phyloP scores from a whole-genome alignment of 2,888 invertebrate genomes.

The Plemyria rubiginata region DNA sequence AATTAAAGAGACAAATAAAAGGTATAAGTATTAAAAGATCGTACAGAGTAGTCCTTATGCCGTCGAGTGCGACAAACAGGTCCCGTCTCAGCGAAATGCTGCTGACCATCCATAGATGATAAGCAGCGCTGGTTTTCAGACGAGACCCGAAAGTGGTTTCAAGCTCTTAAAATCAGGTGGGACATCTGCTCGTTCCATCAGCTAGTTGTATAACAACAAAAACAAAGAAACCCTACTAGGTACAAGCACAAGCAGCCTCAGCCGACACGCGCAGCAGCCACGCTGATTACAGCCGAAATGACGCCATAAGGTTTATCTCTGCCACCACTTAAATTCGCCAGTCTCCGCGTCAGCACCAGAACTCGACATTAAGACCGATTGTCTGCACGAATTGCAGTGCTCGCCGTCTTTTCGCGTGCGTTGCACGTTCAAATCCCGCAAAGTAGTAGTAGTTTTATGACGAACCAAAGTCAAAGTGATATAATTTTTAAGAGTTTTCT shows the following conservation, averaged over 20 bases:
- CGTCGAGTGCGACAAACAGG: too few relatives aligned
- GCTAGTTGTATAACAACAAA: too few relatives aligned
- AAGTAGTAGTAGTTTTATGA: constrained; percentile 22
- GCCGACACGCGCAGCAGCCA: background rate
- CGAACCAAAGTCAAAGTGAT: constrained; percentile 33
- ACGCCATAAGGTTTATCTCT: constrained; percentile 40
- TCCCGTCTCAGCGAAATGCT: too few relatives aligned
- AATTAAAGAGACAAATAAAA: too few relatives aligned
- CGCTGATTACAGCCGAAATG: constrained; percentile 28
- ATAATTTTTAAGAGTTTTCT: constrained; percentile 25
- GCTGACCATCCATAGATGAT: too few relatives aligned
- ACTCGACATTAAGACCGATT: constrained; percentile 30
- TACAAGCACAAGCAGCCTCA: constrained; percentile 11
- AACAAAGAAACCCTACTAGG: background rate
- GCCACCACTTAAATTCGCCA: constrained; percentile 38
- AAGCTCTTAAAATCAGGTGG: too few relatives aligned
- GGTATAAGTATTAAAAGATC: too few relatives aligned
- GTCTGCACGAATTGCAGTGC: constrained; percentile 30
- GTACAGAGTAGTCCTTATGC: too few relatives aligned
- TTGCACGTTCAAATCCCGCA: constrained; percentile 32
- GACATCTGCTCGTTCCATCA: too few relatives aligned
- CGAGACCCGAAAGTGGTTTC: too few relatives aligned
- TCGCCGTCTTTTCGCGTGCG: constrained; percentile 33
- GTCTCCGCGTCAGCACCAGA: constrained; percentile 22
- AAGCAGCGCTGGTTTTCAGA: too few relatives aligned